These are phyloP conservation scores for Oncorhynchus tshawytscha DNA, from an alignment of 2,113 vertebrate species.

Conservation along the genomic window DNA sequence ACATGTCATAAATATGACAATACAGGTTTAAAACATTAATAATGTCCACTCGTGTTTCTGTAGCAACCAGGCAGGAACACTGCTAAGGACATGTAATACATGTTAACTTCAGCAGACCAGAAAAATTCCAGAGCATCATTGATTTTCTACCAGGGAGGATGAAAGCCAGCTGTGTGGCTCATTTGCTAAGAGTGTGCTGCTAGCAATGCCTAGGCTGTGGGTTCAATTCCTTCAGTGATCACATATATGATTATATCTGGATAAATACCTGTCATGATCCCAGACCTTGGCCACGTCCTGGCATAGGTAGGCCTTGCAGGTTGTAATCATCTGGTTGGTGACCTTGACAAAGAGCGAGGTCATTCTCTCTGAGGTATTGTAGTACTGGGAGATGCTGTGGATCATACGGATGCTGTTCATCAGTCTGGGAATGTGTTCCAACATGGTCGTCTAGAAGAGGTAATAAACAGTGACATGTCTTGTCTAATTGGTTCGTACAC, in stretches of 20 bases:
- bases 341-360: conserved; percentile 83
- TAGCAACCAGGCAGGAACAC: no score
- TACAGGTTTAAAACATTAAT: no score
- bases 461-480: not conserved
- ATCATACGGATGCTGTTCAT: conserved; percentile 78
- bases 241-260: not conserved
- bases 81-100: no score
- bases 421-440: conserved; percentile 74
- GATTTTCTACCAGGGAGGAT: no score
- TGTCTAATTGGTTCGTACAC: no score
- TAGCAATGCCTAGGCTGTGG: not conserved
- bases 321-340: conserved; percentile 83
- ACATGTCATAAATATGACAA: no score
- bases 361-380: conserved; percentile 79
- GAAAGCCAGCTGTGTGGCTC: no score
- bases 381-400: conserved; percentile 73
- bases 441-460: conserved; percentile 57
- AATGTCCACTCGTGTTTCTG: no score
- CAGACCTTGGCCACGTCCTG: conserved; percentile 76
- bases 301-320: conserved; percentile 71
- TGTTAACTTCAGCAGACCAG: no score
- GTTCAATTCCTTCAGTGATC: not conserved
- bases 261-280: conserved; percentile 76
- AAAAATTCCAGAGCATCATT: no score
- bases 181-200: not conserved